Percentiles rank a stretch among this genome's conserved stretches.
These are phyloP conservation scores for Brachyhypopomus occidentalis DNA, from an alignment of 2,113 vertebrate genomes.

Conservation along the genomic window DNA sequence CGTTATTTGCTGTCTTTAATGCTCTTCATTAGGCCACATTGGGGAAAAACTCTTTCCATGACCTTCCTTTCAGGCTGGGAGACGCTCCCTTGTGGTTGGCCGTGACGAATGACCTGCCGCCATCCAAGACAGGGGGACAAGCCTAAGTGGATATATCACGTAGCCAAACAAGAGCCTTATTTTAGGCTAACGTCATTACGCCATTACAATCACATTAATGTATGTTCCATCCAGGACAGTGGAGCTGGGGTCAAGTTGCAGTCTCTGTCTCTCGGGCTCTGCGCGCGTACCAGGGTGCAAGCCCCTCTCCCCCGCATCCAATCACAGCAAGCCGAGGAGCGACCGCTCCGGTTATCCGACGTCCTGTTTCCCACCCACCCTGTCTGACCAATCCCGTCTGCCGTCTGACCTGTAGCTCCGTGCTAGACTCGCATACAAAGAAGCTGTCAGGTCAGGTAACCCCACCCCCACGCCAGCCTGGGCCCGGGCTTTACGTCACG, in stretches of 20 bases:
- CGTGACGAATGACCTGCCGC: conserved; percentile 44
- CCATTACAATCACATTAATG: not conserved
- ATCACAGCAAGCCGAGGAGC: conserved; percentile 3
- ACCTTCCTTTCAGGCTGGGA: conserved; percentile 24
- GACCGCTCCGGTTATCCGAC: conserved; percentile 32
- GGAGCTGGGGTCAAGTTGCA: not conserved
- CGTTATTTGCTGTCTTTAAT: conserved; percentile 30
- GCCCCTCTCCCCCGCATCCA: conserved; percentile 17
- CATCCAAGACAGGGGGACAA: conserved; percentile 6
- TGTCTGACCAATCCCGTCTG: not conserved
- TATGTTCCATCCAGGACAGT: not conserved
- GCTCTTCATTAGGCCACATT: conserved; percentile 35
- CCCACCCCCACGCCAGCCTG: conserved; percentile 5
- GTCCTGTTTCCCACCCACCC: not conserved
- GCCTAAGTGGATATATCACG: conserved; percentile 14
- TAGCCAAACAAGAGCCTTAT: conserved; percentile 16
- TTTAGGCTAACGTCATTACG: conserved; percentile 14
- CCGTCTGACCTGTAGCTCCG: conserved; percentile 45
- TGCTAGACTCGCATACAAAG: conserved; percentile 28
- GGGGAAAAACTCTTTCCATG: conserved; percentile 26
- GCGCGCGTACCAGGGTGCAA: not conserved
- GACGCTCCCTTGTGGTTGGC: conserved; percentile 28
- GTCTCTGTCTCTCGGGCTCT: not conserved
- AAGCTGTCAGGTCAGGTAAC: conserved; percentile 11
- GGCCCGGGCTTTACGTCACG: conserved; percentile 59